These are phyloP conservation scores for Gastrophryne carolinensis DNA, from an alignment of 2,797 vertebrate species.

Conservation along the genomic window DNA sequence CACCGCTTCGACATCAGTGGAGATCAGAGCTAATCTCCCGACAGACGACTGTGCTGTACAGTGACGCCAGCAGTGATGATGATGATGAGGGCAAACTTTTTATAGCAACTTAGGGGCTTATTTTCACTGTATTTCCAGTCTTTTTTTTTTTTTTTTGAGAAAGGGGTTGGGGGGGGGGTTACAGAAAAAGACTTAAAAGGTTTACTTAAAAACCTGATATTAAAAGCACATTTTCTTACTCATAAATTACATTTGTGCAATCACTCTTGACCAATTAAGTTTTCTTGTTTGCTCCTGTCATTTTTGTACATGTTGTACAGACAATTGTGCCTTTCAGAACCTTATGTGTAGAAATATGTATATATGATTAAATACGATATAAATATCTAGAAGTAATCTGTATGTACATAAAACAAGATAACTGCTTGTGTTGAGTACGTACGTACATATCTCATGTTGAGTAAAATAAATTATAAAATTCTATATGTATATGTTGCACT, in stretches of 20 bases:
- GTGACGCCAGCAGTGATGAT: conserved; percentile 91
- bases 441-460: conserved; percentile 78
- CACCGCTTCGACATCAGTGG: conserved; percentile 56
- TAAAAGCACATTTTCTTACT: conserved; percentile 96
- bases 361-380: conserved; percentile 83
- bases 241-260: conserved; percentile 91
- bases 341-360: conserved; percentile 94
- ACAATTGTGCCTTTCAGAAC: conserved; percentile 98
- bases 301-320: conserved; percentile 99
- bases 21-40: conserved; percentile 65
- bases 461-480: conserved; percentile 77
- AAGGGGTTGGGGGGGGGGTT: background rate
- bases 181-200: conserved; percentile 80
- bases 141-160: conserved; percentile 32
- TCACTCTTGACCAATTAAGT: conserved; percentile 93
- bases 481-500: conserved; percentile 82
- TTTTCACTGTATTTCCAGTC: conserved; percentile 48
- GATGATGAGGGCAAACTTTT: conserved; percentile 96
- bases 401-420: conserved; percentile 82
- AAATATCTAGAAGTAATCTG: conserved; percentile 72
- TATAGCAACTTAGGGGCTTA: conserved; percentile 84
- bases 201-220: conserved; percentile 79
- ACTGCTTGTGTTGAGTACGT: conserved; percentile 88
- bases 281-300: conserved; percentile 76
- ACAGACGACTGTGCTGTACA: conserved; percentile 75